phyloP scores from a whole-genome alignment of 2,113 vertebrate genomes.

The Scalopus aquaticus region DNA sequence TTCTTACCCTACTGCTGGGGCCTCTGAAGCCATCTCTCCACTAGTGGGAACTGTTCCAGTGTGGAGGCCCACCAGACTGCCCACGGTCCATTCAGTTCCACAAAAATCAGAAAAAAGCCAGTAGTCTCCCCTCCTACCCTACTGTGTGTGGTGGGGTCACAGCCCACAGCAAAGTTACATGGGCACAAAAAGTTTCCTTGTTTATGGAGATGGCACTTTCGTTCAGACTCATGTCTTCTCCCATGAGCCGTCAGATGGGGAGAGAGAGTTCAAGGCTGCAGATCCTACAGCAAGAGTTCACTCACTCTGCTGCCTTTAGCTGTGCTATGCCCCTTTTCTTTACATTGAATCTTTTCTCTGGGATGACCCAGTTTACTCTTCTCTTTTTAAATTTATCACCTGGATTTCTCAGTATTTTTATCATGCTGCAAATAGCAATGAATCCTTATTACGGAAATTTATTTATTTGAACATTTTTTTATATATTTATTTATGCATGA shows the following conservation, averaged over 20 bases:
- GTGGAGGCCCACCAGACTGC: not conserved
- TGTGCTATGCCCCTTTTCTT: not conserved
- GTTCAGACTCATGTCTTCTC: not conserved
- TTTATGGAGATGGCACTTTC: not conserved
- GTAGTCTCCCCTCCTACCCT: not conserved
- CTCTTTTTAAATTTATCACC: not conserved
- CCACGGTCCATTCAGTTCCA: not conserved
- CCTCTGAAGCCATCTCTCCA: not conserved
- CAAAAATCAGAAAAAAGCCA: not conserved
- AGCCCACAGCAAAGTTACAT: too few species aligned
- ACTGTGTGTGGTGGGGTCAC: not conserved
- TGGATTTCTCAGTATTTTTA: not conserved
- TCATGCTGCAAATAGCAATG: not conserved
- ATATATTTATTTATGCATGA: too few species aligned
- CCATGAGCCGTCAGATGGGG: not conserved
- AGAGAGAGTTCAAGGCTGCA: too few species aligned
- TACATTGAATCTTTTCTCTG: not conserved
- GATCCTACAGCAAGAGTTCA: too few species aligned
- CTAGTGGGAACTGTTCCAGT: too few species aligned
- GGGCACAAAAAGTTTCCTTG: not conserved
- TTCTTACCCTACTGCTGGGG: not conserved
- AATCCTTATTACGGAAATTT: not conserved
- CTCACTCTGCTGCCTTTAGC: too few species aligned
- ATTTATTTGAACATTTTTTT: not conserved
- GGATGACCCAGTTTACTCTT: not conserved